Percentiles rank a stretch among this genome's conserved stretches.
Conservation (phyloP, 2,113 vertebrate species). For the Cariama cristata region DNA sequence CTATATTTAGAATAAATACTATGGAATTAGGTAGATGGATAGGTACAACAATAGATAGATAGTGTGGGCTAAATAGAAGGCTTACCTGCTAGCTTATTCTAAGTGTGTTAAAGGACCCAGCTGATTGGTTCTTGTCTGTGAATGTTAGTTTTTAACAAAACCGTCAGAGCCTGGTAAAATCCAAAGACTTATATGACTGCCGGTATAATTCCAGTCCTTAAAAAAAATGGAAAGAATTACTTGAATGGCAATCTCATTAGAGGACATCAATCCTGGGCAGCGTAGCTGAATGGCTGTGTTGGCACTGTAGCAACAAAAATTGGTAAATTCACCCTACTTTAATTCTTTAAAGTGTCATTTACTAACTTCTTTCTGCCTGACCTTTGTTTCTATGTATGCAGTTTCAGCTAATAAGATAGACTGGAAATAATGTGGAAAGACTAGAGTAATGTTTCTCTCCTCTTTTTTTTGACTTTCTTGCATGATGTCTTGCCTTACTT, state of each 20-base stretch:
- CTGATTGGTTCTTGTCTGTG: not conserved
- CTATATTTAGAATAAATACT: not conserved
- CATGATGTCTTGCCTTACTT: not conserved
- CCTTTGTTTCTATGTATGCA: not conserved
- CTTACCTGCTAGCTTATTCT: not conserved
- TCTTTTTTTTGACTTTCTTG: not conserved
- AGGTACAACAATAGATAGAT: no score
- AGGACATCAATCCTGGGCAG: not conserved
- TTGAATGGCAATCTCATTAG: not conserved
- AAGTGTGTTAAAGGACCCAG: not conserved
- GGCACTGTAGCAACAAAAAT: not conserved
- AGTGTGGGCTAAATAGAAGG: not conserved
- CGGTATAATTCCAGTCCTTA: not conserved
- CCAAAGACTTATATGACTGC: not conserved
- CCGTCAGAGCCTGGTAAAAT: not conserved
- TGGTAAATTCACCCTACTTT: not conserved
- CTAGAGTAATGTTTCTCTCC: not conserved
- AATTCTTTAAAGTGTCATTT: constrained; percentile 4
- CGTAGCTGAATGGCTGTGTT: not conserved
- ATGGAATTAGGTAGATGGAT: not conserved
- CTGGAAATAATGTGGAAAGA: not conserved
- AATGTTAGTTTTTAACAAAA: not conserved
- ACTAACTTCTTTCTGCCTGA: not conserved
- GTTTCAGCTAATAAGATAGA: not conserved
- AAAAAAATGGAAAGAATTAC: not conserved